Conservation (phyloP, 2,888 invertebrate species). For the Archips xylosteana region DNA sequence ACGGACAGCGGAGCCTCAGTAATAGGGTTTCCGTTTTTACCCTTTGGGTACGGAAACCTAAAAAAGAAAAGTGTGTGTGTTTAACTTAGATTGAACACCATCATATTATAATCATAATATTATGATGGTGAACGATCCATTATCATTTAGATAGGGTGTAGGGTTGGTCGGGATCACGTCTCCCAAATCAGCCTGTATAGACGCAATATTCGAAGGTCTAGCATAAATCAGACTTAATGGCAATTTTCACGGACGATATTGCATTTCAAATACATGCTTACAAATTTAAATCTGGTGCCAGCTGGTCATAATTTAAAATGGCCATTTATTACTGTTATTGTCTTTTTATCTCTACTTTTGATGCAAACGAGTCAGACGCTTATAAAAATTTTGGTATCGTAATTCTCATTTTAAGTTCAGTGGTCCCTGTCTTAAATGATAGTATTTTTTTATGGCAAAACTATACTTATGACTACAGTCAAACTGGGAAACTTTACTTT, state of each 20-base stretch:
- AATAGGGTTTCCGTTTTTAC: too few relatives aligned
- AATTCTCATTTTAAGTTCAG: neutral
- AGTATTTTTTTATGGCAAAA: too few relatives aligned
- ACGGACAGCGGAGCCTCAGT: too few relatives aligned
- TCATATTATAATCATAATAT: too few relatives aligned
- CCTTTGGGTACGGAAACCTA: too few relatives aligned
- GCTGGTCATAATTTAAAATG: slow-evolving; percentile 9
- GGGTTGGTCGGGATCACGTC: too few relatives aligned
- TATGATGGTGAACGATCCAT: too few relatives aligned
- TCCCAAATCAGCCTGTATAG: neutral
- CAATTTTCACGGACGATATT: neutral
- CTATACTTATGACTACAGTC: too few relatives aligned
- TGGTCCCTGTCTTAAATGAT: neutral
- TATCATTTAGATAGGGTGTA: too few relatives aligned
- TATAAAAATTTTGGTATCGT: neutral
- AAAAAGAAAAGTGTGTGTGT: too few relatives aligned
- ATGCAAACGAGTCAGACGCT: neutral
- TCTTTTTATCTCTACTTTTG: slow-evolving; percentile 4
- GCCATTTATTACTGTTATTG: neutral
- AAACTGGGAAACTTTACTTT: too few relatives aligned
- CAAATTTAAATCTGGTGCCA: neutral
- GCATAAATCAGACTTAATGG: slow-evolving; percentile 14
- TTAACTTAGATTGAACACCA: too few relatives aligned
- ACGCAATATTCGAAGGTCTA: neutral
- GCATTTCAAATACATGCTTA: neutral